Evolutionary conservation across 2,113 vertebrate species (phyloP).

Genomic region (Dicrurus megarhynchus): DNA sequence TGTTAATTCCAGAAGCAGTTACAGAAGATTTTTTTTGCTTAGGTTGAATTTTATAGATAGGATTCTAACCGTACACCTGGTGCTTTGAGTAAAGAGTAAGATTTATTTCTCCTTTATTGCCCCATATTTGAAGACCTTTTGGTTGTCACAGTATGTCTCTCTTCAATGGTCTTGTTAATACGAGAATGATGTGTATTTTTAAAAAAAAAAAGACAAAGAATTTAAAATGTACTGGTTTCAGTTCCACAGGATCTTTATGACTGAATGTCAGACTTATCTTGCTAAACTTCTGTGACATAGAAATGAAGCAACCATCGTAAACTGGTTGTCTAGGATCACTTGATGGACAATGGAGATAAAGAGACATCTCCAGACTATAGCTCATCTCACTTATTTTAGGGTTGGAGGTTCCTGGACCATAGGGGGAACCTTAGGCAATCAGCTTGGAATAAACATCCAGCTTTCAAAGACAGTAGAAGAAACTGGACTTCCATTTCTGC

Average conservation of each 20-base stretch:
- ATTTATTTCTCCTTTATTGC: not conserved
- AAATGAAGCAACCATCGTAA: not conserved
- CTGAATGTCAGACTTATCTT: not conserved
- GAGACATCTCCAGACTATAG: not conserved
- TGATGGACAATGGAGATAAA: not conserved
- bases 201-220: not conserved
- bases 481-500: not conserved
- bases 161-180: not conserved
- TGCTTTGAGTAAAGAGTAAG: not conserved
- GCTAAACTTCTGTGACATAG: not conserved
- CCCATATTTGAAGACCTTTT: not conserved
- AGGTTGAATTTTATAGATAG: not conserved
- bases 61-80: not conserved
- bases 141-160: not conserved
- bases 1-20: constrained; percentile 26
- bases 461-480: not conserved
- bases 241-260: not conserved
- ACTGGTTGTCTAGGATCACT: not conserved
- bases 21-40: not conserved
- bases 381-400: not conserved
- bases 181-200: not conserved
- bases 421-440: not conserved
- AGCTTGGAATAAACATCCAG: not conserved
- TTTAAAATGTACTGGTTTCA: not conserved
- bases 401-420: not conserved